Evolutionary conservation across 2,888 invertebrate genomes (phyloP), one percentile per base, ranked within the genome.

Genomic region (Trichacis sp.): DNA sequence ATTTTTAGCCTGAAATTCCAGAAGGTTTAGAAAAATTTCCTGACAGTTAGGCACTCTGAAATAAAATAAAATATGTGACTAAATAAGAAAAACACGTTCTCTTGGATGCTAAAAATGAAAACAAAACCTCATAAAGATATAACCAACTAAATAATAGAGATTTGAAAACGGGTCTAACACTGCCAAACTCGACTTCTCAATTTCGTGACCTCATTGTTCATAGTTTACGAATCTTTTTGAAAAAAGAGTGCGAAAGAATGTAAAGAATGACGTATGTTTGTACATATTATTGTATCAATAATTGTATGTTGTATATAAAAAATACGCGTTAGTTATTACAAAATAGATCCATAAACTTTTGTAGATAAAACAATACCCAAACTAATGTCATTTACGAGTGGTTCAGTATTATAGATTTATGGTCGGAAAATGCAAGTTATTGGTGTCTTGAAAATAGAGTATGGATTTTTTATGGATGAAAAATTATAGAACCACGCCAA

Each of bases 361-460:
- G 33, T 33, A 33, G 33, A 33, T 33, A 33, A 33, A 33, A n/a
- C n/a, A 9, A 24, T 33, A 33, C 9, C 33, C 33, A n/a, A 6
- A 33, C 8, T 33, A 33, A 33, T n/a, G 33, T 6, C n/a, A 63
- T 61, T 40, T 55, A 66, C 51, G 52, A 30, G 46, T 56, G 52
- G 72, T 75, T 73, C 76, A 77, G 74, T 78, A 78, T 78, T 76
- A 65, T 50, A 62, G 45, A 40, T 56, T 33, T 36, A 47, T 43
- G 40, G 50, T 73, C 49, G 56, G 68, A 33, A 24, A 24, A 5
- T 24, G 24, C 3, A 24, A 33, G 11, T 33, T n/a, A 11, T 33
- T n/a, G 33, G n/a, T 33, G n/a, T 33, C n/a, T 3, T 33, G n/a
- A 24, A 24, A 24, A 24, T 24, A 8, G 8, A 24, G 24, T 8